phyloP scores from a whole-genome alignment of 2,888 invertebrate genomes.

The Hofmannophila pseudospretella region DNA sequence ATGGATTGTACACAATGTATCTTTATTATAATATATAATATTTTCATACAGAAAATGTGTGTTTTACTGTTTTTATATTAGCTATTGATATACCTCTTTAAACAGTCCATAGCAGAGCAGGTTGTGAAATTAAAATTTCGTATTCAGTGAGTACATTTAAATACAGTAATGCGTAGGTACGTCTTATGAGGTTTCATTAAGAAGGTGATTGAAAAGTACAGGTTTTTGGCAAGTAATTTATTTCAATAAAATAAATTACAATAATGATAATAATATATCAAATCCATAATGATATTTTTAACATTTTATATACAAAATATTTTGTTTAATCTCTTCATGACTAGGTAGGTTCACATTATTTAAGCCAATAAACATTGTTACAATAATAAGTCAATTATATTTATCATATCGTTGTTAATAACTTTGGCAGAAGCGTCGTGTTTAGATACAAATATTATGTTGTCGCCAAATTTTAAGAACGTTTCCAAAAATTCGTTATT shows the following conservation, averaged over 20 bases:
- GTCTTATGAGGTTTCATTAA: too few relatives aligned
- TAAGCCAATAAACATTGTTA: slow-evolving; percentile 42
- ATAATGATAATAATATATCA: slow-evolving; percentile 50
- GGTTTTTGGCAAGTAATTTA: slow-evolving; percentile 32
- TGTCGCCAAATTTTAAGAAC: slow-evolving; percentile 24
- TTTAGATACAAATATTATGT: slow-evolving; percentile 2
- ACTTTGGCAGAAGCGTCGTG: slow-evolving; percentile 28
- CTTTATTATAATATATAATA: slow-evolving; percentile 55
- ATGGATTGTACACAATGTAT: slow-evolving; percentile 58
- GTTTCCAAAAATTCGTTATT: slow-evolving; percentile 15
- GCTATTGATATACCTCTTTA: too few relatives aligned
- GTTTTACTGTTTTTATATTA: slow-evolving; percentile 26
- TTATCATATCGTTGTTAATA: slow-evolving; percentile 15
- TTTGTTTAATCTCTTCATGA: slow-evolving; percentile 61
- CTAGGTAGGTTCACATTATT: slow-evolving; percentile 50
- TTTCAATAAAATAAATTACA: slow-evolving; percentile 60
- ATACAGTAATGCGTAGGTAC: too few relatives aligned
- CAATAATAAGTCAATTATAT: slow-evolving; percentile 16
- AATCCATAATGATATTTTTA: slow-evolving; percentile 40
- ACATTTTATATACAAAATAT: slow-evolving; percentile 72
- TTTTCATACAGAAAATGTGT: slow-evolving; percentile 43
- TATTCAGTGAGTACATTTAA: too few relatives aligned
- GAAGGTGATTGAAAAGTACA: background rate
- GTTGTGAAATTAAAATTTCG: too few relatives aligned
- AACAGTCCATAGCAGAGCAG: too few relatives aligned